Percentiles rank a stretch among this genome's conserved stretches.
phyloP scores from a whole-genome alignment of 2,797 vertebrate species.

The Naso thynnoides region DNA sequence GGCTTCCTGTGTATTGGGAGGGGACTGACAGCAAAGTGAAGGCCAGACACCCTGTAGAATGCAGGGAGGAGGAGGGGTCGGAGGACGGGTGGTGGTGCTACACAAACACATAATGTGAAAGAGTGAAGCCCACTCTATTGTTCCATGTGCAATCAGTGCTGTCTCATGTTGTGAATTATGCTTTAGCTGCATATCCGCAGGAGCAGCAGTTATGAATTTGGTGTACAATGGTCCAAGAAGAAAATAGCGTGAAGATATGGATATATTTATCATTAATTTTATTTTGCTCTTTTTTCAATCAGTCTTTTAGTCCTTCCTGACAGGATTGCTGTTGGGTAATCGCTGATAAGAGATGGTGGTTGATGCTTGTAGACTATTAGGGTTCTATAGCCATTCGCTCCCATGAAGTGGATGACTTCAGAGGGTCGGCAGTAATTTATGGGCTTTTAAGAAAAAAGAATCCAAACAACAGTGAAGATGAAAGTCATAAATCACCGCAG shows the following conservation, averaged over 20 bases:
- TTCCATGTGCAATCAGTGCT: conserved; percentile 67
- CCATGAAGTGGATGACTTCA: conserved; percentile 45
- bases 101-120: conserved; percentile 74
- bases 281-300: conserved; percentile 15
- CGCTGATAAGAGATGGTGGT: conserved; percentile 19
- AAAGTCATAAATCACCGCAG: conserved; percentile 71
- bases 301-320: conserved; percentile 16
- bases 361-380: conserved; percentile 38
- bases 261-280: conserved; percentile 27
- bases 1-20: conserved; percentile 88
- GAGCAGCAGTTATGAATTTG: conserved; percentile 32
- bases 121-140: conserved; percentile 69
- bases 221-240: conserved; percentile 2
- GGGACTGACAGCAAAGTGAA: conserved; percentile 87
- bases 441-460: conserved; percentile 65
- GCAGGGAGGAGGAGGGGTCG: conserved; percentile 61
- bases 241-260: conserved; percentile 7
- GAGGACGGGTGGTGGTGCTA: conserved; percentile 60
- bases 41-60: conserved; percentile 83
- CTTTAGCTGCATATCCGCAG: conserved; percentile 31
- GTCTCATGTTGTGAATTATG: conserved; percentile 67
- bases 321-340: conserved; percentile 33
- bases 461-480: conserved; percentile 60
- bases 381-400: conserved; percentile 43
- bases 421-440: conserved; percentile 70